Base-by-base conservation (phyloP, 2,888 invertebrate species). In the Phortica magna region DNA sequence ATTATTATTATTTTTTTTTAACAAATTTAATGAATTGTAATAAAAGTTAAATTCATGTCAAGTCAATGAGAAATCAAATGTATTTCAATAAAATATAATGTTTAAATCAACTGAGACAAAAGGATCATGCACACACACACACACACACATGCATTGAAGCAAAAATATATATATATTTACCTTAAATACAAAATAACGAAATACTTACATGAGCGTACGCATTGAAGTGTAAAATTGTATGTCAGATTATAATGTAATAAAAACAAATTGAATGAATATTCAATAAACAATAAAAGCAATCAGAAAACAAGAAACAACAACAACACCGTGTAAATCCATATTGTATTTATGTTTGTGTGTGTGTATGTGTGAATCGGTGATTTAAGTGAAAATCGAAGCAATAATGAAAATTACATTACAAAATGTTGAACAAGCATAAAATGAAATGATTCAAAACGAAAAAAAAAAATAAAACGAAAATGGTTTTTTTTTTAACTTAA, bases 191-290 rank as follows among this genome's bases (percentile, higher is more conserved):
- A 61, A 43, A 42, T 67, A 68, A 48, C 48, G 43, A 68, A 68
- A 68, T 64, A 39, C 31, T 61, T 61, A 61, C 61, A 22, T 61
- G 61, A 61, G 19, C 9, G 70, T 80, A 83, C 83, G 88, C 86
- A 85, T 81, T 84, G 86, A 81, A 84, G 86, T 88, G 88, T 88
- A 85, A 88, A 88, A 87, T 88, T 87, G 83, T 87, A 81, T 82
- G 88, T 88, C 88, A 79, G 80, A 80, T 85, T 82, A 88, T 55
- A 43, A 67, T 41, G 74, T 57, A 59, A 68, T 75, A 68, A 75
- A 75, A 67, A 59, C 57, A 67, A 68, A 75, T 68, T 75, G 48
- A 53, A 74, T 71, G 70, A 17, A 71, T 71, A 71, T 61, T 73
- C 64, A 61, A 61, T 73, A 64, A 73, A 73, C 73, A 73, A 73